A percentile compares a stretch with the other conserved stretches of the same genome.
These are phyloP conservation scores for Palythoa heliodiscus DNA, from an alignment of 92 coral and sea anemone species.

Conservation along the genomic window DNA sequence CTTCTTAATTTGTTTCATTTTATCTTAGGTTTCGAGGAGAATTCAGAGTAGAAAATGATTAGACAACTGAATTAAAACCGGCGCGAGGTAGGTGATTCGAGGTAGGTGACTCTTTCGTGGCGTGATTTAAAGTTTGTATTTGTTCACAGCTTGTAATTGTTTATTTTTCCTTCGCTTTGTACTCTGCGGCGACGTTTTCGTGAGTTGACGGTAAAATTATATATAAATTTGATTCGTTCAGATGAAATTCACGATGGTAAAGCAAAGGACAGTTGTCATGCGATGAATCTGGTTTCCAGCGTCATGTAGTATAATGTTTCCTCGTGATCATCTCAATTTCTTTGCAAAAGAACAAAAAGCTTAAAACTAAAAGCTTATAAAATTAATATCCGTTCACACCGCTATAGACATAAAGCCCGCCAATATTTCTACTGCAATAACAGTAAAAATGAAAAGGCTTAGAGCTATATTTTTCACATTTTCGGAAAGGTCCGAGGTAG, in stretches of 20 bases:
- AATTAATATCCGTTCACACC: background rate
- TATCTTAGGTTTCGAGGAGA: background rate
- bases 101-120: background rate
- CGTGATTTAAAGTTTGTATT: background rate
- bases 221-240: background rate
- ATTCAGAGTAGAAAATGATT: background rate
- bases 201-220: background rate
- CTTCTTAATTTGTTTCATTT: background rate
- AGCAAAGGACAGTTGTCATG: background rate
- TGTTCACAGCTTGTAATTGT: background rate
- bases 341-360: background rate
- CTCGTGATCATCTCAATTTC: background rate
- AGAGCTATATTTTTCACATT: background rate
- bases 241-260: background rate
- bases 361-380: background rate
- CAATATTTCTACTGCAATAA: background rate
- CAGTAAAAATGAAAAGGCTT: background rate
- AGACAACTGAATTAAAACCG: background rate
- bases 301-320: background rate
- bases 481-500: background rate
- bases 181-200: background rate
- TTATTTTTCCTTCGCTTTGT: background rate
- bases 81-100: background rate
- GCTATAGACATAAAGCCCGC: background rate
- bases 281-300: background rate